Evolutionary conservation across 2,113 vertebrate species (phyloP), one percentile per base, ranked within the genome.

Genomic region (Odontesthes bonariensis): DNA sequence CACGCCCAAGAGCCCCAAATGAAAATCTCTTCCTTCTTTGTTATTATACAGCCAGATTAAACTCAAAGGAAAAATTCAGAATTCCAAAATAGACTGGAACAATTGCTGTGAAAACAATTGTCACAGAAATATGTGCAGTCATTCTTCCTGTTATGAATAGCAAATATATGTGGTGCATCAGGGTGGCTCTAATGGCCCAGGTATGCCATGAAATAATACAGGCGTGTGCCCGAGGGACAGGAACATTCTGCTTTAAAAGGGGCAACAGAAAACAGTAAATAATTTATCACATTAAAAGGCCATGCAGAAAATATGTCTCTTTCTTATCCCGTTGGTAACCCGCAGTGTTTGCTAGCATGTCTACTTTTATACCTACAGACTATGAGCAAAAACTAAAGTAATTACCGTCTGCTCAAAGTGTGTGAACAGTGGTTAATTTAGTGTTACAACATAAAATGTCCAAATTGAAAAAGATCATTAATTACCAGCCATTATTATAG

Each of bases 121-220:
- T 85, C 83, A 77, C 55, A 81, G 71, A 89, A 88, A 84, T 92
- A 87, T 88, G 85, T 27, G 0, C 17, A 27, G 75, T 66, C 75
- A 68, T 77, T 87, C 85, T 75, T 88, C 88, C 81, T 92, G 92
- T 91, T 91, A 78, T 90, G 85, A 91, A 81, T 82, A 85, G 77
- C 84, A 75, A 88, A 91, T 89, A 90, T 80, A 87, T 78, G 89
- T 54, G 75, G 86, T 82, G 82, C 82, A 87, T 79, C 77, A 69
- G 75, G 69, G 79, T 87, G 86, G 73, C 81, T 81, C 75, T 88
- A 89, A 91, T 89, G 82, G 82, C 71, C 56, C 65, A 86, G 89
- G 77, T 84, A 89, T 89, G 81, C 85, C 74, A 66, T 87, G 83
- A 85, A 73, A 89, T 85, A 85, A 86, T 70, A 70, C 32, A 57